Percentiles rank a stretch among this genome's conserved stretches.
Conservation (phyloP, 2,888 invertebrate genomes). For the Deilephila elpenor region DNA sequence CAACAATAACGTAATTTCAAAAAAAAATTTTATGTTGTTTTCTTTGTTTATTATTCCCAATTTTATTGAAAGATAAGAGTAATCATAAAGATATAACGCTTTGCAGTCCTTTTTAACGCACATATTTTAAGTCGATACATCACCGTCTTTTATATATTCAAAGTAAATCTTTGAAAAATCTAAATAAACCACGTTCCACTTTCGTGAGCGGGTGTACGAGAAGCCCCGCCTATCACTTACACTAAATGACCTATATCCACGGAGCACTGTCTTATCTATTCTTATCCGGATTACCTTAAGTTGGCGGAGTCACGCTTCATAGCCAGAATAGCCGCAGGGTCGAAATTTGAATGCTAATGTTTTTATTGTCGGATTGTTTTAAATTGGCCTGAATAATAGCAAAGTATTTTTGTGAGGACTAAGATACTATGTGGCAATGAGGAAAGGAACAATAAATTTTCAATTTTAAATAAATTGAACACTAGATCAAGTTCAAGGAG, state of each 20-base stretch:
- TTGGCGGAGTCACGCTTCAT: conserved; percentile 34
- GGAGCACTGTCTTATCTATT: conserved; percentile 47
- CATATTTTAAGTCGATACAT: no score
- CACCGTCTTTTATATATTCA: no score
- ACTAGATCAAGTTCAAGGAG: no score
- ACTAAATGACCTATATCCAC: conserved; percentile 48
- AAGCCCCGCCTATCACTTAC: conserved; percentile 51
- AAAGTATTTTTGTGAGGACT: no score
- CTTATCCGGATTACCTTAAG: conserved; percentile 48
- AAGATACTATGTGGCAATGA: neutral
- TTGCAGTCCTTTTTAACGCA: no score
- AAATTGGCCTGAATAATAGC: neutral
- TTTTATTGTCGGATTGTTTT: neutral
- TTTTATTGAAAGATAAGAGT: no score
- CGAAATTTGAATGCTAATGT: neutral
- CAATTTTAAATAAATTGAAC: no score
- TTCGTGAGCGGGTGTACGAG: conserved; percentile 27
- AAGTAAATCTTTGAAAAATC: neutral
- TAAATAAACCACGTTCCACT: conserved; percentile 11
- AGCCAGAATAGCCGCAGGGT: neutral
- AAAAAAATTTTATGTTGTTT: no score
- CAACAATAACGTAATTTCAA: no score
- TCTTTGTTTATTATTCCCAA: no score
- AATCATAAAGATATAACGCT: no score
- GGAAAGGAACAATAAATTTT: neutral